Percentiles rank a stretch among this genome's conserved stretches.
phyloP scores from a whole-genome alignment of 2,113 vertebrate species.

The Mormyrus lacerda region DNA sequence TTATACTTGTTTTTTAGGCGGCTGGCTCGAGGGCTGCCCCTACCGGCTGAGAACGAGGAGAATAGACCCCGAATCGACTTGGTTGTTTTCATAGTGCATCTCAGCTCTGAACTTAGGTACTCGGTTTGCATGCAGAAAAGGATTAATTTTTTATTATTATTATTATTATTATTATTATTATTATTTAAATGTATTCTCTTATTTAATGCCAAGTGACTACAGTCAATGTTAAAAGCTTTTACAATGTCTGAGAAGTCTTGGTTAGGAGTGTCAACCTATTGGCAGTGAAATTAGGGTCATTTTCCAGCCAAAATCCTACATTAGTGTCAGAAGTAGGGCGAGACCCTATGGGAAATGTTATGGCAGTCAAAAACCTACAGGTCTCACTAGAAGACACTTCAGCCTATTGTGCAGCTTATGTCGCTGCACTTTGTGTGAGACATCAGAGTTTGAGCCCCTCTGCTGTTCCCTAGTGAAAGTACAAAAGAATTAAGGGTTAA shows the following conservation, averaged over 20 bases:
- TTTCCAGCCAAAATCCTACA: background rate
- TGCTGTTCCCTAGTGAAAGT: background rate
- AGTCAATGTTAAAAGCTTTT: background rate
- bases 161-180: no score
- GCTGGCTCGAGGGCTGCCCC: conserved; percentile 56
- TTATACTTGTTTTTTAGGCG: conserved; percentile 43
- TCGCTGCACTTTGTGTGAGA: background rate
- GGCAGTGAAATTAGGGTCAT: background rate
- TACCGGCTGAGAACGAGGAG: conserved; percentile 54
- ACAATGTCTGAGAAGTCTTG: background rate
- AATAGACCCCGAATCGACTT: conserved; percentile 60
- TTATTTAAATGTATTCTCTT: background rate
- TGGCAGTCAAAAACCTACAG: background rate
- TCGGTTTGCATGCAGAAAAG: background rate
- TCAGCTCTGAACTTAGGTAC: conserved; percentile 57
- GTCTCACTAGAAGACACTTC: background rate
- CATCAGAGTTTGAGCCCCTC: background rate
- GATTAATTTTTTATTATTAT: background rate
- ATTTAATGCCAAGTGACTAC: background rate
- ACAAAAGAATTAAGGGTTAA: background rate
- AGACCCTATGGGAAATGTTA: background rate
- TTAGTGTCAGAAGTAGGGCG: background rate
- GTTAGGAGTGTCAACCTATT: background rate
- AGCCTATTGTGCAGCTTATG: background rate
- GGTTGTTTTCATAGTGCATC: conserved; percentile 61